Percentiles rank a stretch among this genome's conserved stretches.
phyloP scores from a whole-genome alignment of 2,113 vertebrate species.

The Syrmaticus mikado region DNA sequence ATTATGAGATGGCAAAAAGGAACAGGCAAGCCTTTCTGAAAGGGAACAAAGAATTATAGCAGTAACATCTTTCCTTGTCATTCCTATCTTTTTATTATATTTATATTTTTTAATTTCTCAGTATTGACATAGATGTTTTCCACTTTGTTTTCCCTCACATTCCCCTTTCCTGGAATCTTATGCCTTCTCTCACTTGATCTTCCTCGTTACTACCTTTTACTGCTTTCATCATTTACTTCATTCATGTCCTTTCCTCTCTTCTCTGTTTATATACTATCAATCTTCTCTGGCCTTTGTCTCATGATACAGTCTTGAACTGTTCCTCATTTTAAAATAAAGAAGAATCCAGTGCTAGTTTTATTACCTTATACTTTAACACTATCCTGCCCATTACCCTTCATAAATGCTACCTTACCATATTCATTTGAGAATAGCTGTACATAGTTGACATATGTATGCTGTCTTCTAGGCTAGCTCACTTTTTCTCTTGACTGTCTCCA shows the following conservation, averaged over 20 bases:
- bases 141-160: neutral
- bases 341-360: neutral
- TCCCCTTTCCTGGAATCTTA: neutral
- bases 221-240: neutral
- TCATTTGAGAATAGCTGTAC: neutral
- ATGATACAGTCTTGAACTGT: neutral
- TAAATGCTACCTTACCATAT: neutral
- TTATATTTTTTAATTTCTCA: neutral
- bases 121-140: neutral
- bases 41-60: neutral
- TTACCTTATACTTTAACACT: neutral
- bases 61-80: neutral
- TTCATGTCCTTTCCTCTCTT: neutral
- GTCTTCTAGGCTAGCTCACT: neutral
- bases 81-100: neutral
- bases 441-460: neutral
- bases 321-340: neutral
- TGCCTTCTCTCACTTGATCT: neutral
- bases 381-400: neutral
- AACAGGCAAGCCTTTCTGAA: neutral
- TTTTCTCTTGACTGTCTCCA: neutral
- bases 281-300: neutral
- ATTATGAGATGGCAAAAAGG: neutral
- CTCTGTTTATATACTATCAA: neutral
- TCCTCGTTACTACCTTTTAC: neutral